A percentile compares a stretch with the other conserved stretches of the same genome.
Evolutionary conservation across 2,888 invertebrate genomes (phyloP).

Genomic region (Stegophylla sp.): DNA sequence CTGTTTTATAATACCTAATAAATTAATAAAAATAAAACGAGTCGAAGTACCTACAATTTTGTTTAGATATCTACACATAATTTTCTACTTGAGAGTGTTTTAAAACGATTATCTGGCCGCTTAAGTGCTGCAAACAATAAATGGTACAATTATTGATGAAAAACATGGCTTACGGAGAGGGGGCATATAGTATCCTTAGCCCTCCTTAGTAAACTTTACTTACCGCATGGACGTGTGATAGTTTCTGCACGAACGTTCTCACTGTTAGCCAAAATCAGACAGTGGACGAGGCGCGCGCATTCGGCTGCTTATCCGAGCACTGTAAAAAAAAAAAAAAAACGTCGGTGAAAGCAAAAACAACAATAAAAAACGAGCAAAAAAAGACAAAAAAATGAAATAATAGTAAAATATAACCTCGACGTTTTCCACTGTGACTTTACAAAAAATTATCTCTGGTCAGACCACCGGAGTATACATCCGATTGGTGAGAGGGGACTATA

Average conservation of each 20-base stretch:
- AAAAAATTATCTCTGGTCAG: not conserved
- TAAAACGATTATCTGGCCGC: no score
- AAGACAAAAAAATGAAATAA: not conserved
- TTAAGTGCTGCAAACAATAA: no score
- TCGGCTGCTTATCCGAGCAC: no score
- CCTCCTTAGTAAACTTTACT: no score
- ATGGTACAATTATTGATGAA: no score
- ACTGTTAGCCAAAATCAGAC: not conserved
- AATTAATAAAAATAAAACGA: no score
- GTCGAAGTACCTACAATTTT: no score
- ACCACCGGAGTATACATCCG: constrained; percentile 27
- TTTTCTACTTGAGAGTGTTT: no score
- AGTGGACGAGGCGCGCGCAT: not conserved
- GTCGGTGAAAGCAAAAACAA: not conserved
- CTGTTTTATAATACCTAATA: no score
- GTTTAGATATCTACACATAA: no score
- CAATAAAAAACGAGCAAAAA: not conserved
- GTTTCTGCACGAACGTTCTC: not conserved
- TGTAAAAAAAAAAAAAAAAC: not conserved
- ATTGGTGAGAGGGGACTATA: not conserved
- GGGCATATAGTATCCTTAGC: no score
- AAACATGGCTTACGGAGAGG: no score
- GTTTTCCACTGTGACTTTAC: not conserved
- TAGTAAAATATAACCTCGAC: not conserved
- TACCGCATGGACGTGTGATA: not conserved